Evolutionary conservation across 2,797 vertebrate genomes (phyloP).

Genomic region (Intellagama lesueurii): DNA sequence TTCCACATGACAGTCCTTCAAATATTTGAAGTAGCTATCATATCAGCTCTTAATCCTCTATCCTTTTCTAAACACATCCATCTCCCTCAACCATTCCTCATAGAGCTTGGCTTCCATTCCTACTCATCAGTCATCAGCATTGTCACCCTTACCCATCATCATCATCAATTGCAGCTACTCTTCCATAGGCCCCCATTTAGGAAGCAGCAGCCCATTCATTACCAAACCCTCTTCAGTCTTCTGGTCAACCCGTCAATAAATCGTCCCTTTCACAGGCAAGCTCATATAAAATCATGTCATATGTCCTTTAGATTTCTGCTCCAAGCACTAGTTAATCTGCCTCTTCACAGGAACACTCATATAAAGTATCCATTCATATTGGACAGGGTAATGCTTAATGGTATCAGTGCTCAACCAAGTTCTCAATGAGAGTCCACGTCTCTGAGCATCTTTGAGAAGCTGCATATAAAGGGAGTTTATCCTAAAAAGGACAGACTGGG

Average conservation of each 20-base stretch:
- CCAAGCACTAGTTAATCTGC: not conserved
- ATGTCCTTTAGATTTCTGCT: no score
- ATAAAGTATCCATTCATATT: not conserved
- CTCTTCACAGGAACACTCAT: not conserved
- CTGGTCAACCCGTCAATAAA: no score
- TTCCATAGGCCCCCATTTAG: not conserved
- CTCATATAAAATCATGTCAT: not conserved
- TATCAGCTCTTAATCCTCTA: no score
- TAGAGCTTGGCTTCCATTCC: no score
- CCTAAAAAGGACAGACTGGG: not conserved
- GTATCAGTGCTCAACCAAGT: not conserved
- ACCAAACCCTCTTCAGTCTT: not conserved
- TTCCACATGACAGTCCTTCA: no score
- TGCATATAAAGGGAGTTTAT: not conserved
- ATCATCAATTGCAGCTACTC: not conserved
- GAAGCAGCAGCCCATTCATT: not conserved
- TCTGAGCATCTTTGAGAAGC: not conserved
- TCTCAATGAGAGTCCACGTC: not conserved
- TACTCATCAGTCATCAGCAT: not conserved
- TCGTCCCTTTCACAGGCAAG: no score
- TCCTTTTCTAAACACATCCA: no score
- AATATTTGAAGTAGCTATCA: no score
- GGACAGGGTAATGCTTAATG: not conserved
- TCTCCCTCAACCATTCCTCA: no score
- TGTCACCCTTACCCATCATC: not conserved